Conservation (phyloP, 2,888 invertebrate species). For the Dynastes hyllus region DNA sequence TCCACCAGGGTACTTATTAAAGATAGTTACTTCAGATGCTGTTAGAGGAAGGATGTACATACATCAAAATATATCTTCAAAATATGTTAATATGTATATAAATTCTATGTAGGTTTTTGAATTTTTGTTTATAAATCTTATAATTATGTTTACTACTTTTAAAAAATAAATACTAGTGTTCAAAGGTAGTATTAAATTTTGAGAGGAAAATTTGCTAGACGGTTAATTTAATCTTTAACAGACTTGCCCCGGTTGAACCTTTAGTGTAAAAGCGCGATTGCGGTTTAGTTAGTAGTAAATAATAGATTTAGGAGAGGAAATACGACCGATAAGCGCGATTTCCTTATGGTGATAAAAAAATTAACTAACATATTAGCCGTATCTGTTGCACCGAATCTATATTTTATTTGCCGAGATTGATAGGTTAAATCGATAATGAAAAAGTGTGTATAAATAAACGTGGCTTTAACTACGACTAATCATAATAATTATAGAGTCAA, state of each 20-base stretch:
- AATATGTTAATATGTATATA: too few species aligned
- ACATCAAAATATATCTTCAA: too few species aligned
- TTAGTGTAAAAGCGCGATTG: not conserved
- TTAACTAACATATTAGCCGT: not conserved
- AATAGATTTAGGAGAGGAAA: constrained; percentile 36
- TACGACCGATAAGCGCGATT: constrained; percentile 36
- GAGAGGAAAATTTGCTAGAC: too few species aligned
- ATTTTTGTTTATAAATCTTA: too few species aligned
- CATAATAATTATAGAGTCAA: not conserved
- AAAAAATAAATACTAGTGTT: too few species aligned
- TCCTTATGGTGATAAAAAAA: constrained; percentile 26
- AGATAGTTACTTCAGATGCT: too few species aligned
- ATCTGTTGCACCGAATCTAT: not conserved
- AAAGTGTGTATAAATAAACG: not conserved
- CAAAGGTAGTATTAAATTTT: too few species aligned
- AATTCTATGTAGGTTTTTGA: too few species aligned
- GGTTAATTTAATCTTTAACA: not conserved
- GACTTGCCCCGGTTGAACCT: not conserved
- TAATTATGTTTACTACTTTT: too few species aligned
- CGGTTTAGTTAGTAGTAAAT: constrained; percentile 15
- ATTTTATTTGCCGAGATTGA: constrained; percentile 1
- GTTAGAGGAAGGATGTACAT: too few species aligned
- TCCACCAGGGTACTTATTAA: too few species aligned
- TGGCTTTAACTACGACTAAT: not conserved
- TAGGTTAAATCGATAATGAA: constrained; percentile 8